Percentiles rank a stretch among this genome's conserved stretches.
These are phyloP conservation scores for Lithophane socia DNA, from an alignment of 2,888 invertebrate species.

Conservation along the genomic window DNA sequence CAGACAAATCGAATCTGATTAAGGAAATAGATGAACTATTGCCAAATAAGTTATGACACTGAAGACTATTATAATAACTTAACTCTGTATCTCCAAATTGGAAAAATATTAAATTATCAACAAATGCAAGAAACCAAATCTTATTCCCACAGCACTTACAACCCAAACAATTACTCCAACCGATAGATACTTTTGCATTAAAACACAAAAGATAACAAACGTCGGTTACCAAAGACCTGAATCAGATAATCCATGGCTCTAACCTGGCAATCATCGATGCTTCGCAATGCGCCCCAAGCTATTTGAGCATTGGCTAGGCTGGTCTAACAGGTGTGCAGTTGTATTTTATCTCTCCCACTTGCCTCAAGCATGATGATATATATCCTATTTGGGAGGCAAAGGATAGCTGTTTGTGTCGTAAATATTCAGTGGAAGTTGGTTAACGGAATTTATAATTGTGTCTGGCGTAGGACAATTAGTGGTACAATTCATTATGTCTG, in stretches of 20 bases:
- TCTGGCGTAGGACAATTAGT: slow-evolving; percentile 43
- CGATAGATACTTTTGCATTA: slow-evolving; percentile 22
- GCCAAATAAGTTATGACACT: too few species aligned
- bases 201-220: slow-evolving; percentile 54
- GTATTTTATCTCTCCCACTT: slow-evolving; percentile 57
- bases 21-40: too few species aligned
- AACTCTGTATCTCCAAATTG: background rate
- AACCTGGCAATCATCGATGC: slow-evolving; percentile 55
- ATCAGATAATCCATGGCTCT: slow-evolving; percentile 52
- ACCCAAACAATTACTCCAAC: slow-evolving; percentile 20
- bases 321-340: slow-evolving; percentile 57
- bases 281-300: slow-evolving; percentile 55
- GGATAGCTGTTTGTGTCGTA: slow-evolving; percentile 56
- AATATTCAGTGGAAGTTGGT: slow-evolving; percentile 57
- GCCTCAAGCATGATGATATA: slow-evolving; percentile 49
- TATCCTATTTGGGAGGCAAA: slow-evolving; percentile 45
- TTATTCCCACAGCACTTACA: slow-evolving; percentile 38
- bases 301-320: slow-evolving; percentile 45
- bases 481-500: slow-evolving; percentile 26
- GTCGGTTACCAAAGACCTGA: slow-evolving; percentile 46
- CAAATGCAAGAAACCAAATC: slow-evolving; percentile 6
- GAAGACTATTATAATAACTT: background rate
- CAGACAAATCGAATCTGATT: too few species aligned
- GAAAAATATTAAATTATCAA: background rate
- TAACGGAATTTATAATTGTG: slow-evolving; percentile 44